phyloP scores from a whole-genome alignment of 2,113 vertebrate species.

The Paracanthobrama guichenoti region DNA sequence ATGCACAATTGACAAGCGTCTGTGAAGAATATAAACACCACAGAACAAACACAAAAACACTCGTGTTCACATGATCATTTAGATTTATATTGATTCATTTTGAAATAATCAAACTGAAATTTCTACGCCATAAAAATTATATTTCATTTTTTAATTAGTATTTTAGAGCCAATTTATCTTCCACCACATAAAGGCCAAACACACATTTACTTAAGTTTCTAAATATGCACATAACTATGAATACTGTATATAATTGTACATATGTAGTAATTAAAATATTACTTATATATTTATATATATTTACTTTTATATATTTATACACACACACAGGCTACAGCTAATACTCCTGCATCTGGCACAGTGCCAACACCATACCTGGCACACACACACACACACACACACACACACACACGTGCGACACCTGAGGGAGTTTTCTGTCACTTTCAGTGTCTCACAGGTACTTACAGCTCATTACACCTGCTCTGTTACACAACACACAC shows the following conservation, averaged over 20 bases:
- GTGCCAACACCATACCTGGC: slow-evolving; percentile 64
- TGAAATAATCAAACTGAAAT: neutral
- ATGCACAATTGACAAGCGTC: slow-evolving; percentile 76
- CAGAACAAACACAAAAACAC: slow-evolving; percentile 4
- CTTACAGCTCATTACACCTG: slow-evolving; percentile 92
- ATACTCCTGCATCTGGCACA: slow-evolving; percentile 78
- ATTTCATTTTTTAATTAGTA: no score
- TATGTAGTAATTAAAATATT: no score
- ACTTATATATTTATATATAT: no score
- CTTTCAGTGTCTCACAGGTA: slow-evolving; percentile 89
- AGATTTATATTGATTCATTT: neutral
- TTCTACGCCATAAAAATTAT: neutral
- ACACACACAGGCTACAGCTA: slow-evolving; percentile 79
- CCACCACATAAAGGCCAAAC: no score
- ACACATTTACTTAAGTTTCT: no score
- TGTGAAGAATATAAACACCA: slow-evolving; percentile 65
- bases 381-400: slow-evolving; percentile 50
- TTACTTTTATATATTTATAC: no score
- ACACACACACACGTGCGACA: slow-evolving; percentile 60
- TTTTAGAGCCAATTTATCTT: no score
- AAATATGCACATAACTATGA: no score
- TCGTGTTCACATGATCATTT: neutral
- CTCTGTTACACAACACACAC: slow-evolving; percentile 78
- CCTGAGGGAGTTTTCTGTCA: slow-evolving; percentile 80
- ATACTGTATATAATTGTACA: no score